Base-by-base conservation (phyloP, 1,140 invertebrate species). In the Ceratina calcarata region DNA sequence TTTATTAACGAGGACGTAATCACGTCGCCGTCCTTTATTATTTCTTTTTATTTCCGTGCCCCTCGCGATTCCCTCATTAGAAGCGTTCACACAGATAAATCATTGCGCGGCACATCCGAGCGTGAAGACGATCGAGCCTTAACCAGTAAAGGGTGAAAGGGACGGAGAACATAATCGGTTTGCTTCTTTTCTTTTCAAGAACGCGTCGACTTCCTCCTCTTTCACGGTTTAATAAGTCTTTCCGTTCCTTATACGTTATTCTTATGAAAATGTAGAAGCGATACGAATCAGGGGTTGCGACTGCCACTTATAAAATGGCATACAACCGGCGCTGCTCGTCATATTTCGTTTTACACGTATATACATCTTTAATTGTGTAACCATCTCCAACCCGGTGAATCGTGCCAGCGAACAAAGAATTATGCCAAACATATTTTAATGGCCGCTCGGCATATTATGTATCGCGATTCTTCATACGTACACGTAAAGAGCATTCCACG, bases 351-450 rank as follows among this genome's bases (percentile, higher is more conserved):
- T 62, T 57, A 37, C 32, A 37, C 32, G 32, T 37, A 15, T 55
- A 37, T 27, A 18, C 24, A 24, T 37, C 67, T 65, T 55, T 73
- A 64, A 78, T 65, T 58, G 77, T 73, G 45, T 71, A 78, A 78
- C 37, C 51, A 71, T 27, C 22, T 60, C 53, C 37, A 37, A 2
- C 57, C 45, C 7, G 18, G 45, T 18, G 78, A 75, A 75, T 80
- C 72, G 72, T 80, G 62, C 69, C 62, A 73, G 49, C 58, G 24
- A 16, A 58, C 32, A 51, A 53, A 58, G 53, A 45, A 65, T 60
- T 66, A 66, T 66, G 70, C 70, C 68, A 51, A 72, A 37, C 68
- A 79, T 79, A 73, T 73, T 66, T 79, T 79, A 66, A 79, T 74
- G 61, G 74, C 37, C 70, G 37, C 53, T 12, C 2, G 20, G 67